phyloP scores from a whole-genome alignment of 2,113 vertebrate genomes.

The Scomber scombrus region DNA sequence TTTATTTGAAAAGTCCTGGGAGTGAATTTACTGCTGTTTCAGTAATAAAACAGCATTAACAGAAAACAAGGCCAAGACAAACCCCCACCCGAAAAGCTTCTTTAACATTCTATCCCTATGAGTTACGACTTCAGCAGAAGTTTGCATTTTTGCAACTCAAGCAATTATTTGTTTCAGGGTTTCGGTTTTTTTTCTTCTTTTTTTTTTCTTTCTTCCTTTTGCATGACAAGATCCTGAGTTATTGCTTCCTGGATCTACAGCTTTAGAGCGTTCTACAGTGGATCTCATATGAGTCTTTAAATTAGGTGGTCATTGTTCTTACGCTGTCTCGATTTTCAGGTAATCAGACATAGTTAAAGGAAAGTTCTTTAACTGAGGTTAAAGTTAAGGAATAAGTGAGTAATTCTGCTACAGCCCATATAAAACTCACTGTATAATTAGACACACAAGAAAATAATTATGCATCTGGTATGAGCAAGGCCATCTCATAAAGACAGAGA shows the following conservation, averaged over 20 bases:
- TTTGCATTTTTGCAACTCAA: conserved; percentile 75
- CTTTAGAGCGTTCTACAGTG: conserved; percentile 24
- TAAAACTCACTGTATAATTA: conserved; percentile 83
- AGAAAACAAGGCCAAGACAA: conserved; percentile 69
- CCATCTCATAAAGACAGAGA: conserved; percentile 74
- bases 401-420: conserved; percentile 78
- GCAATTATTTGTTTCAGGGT: conserved; percentile 69
- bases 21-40: conserved; percentile 73
- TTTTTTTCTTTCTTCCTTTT: conserved; percentile 45
- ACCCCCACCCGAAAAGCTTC: conserved; percentile 48
- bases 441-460: conserved; percentile 84
- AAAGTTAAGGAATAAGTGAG: conserved; percentile 77
- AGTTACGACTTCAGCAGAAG: conserved; percentile 54
- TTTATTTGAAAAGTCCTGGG: conserved; percentile 69
- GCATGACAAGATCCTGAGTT: conserved; percentile 74
- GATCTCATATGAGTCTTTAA: conserved; percentile 34
- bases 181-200: conserved; percentile 9
- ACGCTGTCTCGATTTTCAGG: conserved; percentile 57
- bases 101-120: conserved; percentile 60
- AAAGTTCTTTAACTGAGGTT: conserved; percentile 46
- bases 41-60: conserved; percentile 70
- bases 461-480: conserved; percentile 76
- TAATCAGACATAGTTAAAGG: conserved; percentile 48
- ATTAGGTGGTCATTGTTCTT: conserved; percentile 62
- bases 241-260: conserved; percentile 77